Conservation (phyloP, 2,888 invertebrate genomes). For the Lasioglossum pauxillum region DNA sequence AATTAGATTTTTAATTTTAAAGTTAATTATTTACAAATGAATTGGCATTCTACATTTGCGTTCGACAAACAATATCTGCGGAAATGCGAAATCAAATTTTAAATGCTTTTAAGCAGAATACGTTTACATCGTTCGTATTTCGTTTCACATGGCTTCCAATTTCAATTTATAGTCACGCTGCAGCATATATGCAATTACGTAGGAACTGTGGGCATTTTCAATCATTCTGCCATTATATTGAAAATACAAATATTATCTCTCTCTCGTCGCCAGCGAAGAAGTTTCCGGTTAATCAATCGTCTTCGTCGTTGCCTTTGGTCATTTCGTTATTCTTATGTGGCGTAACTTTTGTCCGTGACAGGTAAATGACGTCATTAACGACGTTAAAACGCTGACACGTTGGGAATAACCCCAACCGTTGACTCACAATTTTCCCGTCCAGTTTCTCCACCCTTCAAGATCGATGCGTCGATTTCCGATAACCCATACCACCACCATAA, state of each 20-base stretch:
- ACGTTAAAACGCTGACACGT: conserved; percentile 80
- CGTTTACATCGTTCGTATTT: conserved; percentile 45
- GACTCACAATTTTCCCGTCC: conserved; percentile 70
- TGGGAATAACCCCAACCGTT: conserved; percentile 75
- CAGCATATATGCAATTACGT: not conserved
- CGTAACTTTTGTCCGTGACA: conserved; percentile 70
- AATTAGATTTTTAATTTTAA: conserved; percentile 64
- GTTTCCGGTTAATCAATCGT: not conserved
- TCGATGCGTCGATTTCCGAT: conserved; percentile 80
- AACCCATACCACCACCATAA: conserved; percentile 67
- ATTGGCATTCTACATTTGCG: conserved; percentile 38
- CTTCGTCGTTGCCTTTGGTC: conserved; percentile 50
- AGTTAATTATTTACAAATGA: conserved; percentile 67
- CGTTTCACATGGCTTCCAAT: conserved; percentile 36
- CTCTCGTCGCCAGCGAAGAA: not conserved
- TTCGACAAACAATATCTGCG: conserved; percentile 48
- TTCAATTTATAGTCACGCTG: not conserved
- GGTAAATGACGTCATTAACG: conserved; percentile 81
- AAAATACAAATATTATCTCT: not conserved
- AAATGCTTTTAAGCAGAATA: conserved; percentile 55
- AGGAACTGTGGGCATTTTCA: not conserved
- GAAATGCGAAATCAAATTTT: conserved; percentile 58
- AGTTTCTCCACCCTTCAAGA: conserved; percentile 70
- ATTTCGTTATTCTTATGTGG: conserved; percentile 57
- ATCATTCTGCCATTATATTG: not conserved